A percentile compares a stretch with the other conserved stretches of the same genome.
phyloP scores from a whole-genome alignment of 2,113 vertebrate species.

The Henicopernis longicauda region DNA sequence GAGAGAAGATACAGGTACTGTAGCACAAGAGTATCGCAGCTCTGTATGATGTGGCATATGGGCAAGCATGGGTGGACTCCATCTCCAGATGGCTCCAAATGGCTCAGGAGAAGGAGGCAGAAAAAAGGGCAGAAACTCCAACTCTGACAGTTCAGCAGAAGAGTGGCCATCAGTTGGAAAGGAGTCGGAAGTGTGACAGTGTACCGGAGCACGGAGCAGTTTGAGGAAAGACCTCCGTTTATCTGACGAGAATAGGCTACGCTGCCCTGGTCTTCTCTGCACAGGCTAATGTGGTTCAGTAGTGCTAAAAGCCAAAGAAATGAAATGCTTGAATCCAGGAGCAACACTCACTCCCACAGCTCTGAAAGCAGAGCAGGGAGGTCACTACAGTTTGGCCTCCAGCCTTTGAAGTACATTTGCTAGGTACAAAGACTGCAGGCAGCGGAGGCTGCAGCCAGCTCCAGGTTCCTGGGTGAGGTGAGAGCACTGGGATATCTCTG shows the following conservation, averaged over 20 bases:
- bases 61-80: neutral
- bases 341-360: neutral
- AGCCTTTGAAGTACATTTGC: neutral
- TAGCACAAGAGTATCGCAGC: neutral
- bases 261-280: neutral
- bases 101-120: neutral
- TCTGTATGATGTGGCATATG: neutral
- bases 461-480: neutral
- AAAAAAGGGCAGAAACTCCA: neutral
- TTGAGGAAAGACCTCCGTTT: neutral
- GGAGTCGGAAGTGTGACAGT: neutral
- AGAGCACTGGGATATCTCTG: neutral
- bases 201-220: rapidly evolving
- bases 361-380: neutral
- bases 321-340: neutral
- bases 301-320: neutral
- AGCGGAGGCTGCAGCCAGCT: neutral
- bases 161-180: neutral
- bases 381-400: neutral
- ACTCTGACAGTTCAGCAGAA: neutral
- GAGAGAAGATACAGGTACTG: neutral
- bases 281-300: neutral
- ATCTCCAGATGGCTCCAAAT: too few relatives aligned
- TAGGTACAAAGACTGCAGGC: neutral
- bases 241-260: neutral